Conservation (phyloP, 35 echinoderm and acorn worm genomes). For the Heliocidaris tuberculata region DNA sequence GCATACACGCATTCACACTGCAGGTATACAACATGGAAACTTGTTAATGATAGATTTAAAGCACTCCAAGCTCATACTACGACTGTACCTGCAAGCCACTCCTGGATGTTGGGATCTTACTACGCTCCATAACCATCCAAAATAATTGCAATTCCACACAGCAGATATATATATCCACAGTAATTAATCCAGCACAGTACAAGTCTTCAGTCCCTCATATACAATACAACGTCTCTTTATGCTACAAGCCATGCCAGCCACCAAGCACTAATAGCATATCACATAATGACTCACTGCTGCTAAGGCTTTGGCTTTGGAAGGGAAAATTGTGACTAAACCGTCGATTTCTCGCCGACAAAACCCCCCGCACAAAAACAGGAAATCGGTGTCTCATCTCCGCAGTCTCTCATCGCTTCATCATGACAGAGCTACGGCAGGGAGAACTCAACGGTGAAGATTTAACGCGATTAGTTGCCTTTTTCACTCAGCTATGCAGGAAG, state of each 20-base stretch:
- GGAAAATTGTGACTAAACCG: slow-evolving; percentile 46
- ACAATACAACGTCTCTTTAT: neutral
- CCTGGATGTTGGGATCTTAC: neutral
- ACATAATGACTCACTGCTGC: slow-evolving; percentile 34
- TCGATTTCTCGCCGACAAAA: slow-evolving; percentile 9
- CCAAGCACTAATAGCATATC: neutral
- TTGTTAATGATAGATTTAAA: neutral
- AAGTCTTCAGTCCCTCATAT: neutral
- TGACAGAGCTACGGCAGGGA: neutral
- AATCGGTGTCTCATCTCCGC: slow-evolving; percentile 38
- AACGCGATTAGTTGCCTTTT: slow-evolving; percentile 23
- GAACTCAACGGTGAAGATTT: neutral
- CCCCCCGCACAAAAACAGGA: slow-evolving; percentile 20
- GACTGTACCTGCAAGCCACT: neutral
- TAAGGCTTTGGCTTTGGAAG: neutral
- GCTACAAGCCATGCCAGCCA: slow-evolving; percentile 16
- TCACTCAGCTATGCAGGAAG: slow-evolving; percentile 16
- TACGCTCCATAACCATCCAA: neutral
- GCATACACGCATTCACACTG: neutral
- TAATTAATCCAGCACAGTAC: neutral
- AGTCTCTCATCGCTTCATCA: slow-evolving; percentile 7
- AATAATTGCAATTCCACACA: neutral
- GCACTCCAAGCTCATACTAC: neutral
- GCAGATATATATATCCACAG: neutral
- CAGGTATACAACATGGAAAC: neutral